Evolutionary conservation across 2,888 invertebrate species (phyloP).

Genomic region (Anticlea derivata): DNA sequence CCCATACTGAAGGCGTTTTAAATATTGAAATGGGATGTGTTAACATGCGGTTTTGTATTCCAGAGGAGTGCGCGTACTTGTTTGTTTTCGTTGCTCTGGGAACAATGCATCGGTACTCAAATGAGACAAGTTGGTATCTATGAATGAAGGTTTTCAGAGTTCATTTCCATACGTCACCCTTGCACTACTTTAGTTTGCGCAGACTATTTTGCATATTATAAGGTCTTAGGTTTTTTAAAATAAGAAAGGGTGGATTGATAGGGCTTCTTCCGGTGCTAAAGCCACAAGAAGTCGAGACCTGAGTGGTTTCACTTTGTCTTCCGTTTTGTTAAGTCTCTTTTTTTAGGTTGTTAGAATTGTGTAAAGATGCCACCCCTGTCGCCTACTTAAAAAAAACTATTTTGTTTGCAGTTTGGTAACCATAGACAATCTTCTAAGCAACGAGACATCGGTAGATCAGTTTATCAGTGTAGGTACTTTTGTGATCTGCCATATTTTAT

Average conservation of each 20-base stretch:
- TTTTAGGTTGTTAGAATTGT: neutral
- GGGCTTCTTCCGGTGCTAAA: conserved; percentile 26
- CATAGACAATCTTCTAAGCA: too few species aligned
- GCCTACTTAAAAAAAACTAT: too few species aligned
- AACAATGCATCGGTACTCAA: conserved; percentile 17
- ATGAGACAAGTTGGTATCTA: neutral
- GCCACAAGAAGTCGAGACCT: conserved; percentile 19
- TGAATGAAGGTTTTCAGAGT: neutral
- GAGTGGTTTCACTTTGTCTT: conserved; percentile 13
- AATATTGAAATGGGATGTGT: conserved; percentile 60
- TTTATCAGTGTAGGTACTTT: too few species aligned
- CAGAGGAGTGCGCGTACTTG: conserved; percentile 40
- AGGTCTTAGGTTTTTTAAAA: neutral
- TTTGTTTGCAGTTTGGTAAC: too few species aligned
- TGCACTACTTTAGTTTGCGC: too few species aligned
- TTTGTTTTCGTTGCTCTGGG: conserved; percentile 31
- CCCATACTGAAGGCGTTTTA: conserved; percentile 45
- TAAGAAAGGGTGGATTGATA: conserved; percentile 8
- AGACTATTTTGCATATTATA: too few species aligned
- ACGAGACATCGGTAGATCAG: too few species aligned
- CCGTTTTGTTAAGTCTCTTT: conserved; percentile 6
- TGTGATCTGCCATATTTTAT: too few species aligned
- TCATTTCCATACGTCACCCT: too few species aligned
- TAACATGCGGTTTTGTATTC: conserved; percentile 48
- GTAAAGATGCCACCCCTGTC: too few species aligned